Conservation (phyloP, 2,113 vertebrate species). For the Semnopithecus entellus region DNA sequence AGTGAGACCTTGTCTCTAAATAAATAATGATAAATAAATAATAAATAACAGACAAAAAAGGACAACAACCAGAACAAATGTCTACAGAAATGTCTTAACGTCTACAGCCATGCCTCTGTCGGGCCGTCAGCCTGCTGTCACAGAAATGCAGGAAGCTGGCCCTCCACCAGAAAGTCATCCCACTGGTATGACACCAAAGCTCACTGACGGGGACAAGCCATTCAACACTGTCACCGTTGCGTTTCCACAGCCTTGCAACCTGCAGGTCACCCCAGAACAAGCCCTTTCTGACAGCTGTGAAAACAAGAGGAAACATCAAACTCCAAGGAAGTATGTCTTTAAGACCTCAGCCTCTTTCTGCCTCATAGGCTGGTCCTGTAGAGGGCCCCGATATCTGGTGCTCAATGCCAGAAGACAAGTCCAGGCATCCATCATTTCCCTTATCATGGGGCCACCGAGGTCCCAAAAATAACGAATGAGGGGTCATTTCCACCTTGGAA, state of each 20-base stretch:
- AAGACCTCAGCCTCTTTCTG: background rate
- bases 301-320: background rate
- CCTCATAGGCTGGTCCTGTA: background rate
- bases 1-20: too few species aligned
- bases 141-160: background rate
- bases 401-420: background rate
- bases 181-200: background rate
- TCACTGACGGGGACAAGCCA: background rate
- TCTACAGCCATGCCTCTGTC: too few species aligned
- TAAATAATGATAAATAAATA: too few species aligned
- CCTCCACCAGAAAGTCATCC: background rate
- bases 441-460: background rate
- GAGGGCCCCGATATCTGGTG: rapidly evolving
- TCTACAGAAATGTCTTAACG: too few species aligned
- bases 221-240: background rate
- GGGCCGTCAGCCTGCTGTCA: background rate
- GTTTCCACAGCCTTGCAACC: background rate
- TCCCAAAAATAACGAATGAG: background rate
- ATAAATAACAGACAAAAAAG: background rate
- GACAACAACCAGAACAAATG: background rate
- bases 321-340: background rate
- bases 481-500: background rate
- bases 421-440: background rate
- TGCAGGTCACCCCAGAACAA: background rate
- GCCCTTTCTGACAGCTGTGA: background rate